Conservation (phyloP, 2,888 invertebrate species). For the Xestia sexstrigata region DNA sequence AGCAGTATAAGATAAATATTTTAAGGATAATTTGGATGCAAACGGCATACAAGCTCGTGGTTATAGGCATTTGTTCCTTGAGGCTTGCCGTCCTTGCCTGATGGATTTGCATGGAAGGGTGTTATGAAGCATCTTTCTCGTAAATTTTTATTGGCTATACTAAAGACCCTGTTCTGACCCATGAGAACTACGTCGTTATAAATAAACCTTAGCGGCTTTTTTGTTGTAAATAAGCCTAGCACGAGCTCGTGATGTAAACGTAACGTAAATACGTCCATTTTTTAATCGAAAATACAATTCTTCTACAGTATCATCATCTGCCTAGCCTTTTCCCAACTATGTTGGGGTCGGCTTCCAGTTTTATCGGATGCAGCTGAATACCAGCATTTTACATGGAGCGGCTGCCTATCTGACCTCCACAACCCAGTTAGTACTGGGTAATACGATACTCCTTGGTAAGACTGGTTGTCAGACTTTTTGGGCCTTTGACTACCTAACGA, state of each 20-base stretch:
- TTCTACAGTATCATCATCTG: no score
- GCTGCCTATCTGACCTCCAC: no score
- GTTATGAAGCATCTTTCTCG: conserved; percentile 28
- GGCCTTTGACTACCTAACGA: no score
- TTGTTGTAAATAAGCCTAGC: background rate
- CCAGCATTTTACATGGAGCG: no score
- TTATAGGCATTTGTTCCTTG: conserved; percentile 31
- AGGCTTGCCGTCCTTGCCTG: background rate
- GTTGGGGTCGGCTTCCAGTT: no score
- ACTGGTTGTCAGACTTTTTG: no score
- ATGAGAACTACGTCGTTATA: background rate
- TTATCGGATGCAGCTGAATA: no score
- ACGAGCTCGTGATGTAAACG: background rate
- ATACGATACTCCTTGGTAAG: no score
- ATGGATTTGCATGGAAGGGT: conserved; percentile 28
- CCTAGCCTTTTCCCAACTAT: no score
- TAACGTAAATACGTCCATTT: background rate
- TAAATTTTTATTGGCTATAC: conserved; percentile 24
- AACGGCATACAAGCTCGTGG: conserved; percentile 39
- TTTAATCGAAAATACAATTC: background rate
- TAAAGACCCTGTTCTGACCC: background rate
- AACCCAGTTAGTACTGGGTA: no score
- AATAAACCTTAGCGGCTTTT: background rate
- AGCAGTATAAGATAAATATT: conserved; percentile 46
- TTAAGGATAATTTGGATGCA: conserved; percentile 51